Evolutionary conservation across 1,140 invertebrate genomes (phyloP).

Genomic region (Drosophila pseudoobscura): DNA sequence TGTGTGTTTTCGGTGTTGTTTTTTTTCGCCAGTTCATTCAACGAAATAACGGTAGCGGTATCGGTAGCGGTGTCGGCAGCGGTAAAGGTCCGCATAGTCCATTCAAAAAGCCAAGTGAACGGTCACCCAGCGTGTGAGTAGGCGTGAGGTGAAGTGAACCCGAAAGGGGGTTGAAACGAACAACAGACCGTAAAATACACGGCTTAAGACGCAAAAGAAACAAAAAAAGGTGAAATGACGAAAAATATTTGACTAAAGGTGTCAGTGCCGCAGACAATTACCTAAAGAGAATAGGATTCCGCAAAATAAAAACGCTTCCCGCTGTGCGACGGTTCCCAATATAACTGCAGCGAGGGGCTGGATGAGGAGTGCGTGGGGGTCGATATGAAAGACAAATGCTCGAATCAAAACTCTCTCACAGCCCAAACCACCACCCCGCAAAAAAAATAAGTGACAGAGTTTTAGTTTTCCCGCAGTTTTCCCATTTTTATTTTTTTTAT

Average conservation of each 20-base stretch:
- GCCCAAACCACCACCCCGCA: background rate
- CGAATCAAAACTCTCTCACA: slow-evolving; percentile 25
- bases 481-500: slow-evolving; percentile 5
- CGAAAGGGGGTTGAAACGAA: slow-evolving; percentile 37
- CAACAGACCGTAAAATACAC: background rate
- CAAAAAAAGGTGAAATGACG: slow-evolving; percentile 5
- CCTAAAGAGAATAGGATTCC: slow-evolving; percentile 13
- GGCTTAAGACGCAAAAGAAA: slow-evolving; percentile 11
- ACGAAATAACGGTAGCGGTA: slow-evolving; percentile 69
- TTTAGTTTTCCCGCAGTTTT: slow-evolving; percentile 58
- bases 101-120: too few relatives aligned
- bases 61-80: slow-evolving; percentile 20
- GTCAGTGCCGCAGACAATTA: slow-evolving; percentile 27
- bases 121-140: too few relatives aligned
- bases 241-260: slow-evolving; percentile 42
- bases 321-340: background rate
- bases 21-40: slow-evolving; percentile 67
- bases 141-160: too few relatives aligned
- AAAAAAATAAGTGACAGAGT: slow-evolving; percentile 59
- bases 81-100: slow-evolving; percentile 5
- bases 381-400: slow-evolving; percentile 2
- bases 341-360: slow-evolving; percentile 7
- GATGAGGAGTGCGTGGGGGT: background rate
- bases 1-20: slow-evolving; percentile 34
- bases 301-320: slow-evolving; percentile 32